Conservation (phyloP, 2,888 invertebrate genomes). For the Leptarthrus brevirostris region DNA sequence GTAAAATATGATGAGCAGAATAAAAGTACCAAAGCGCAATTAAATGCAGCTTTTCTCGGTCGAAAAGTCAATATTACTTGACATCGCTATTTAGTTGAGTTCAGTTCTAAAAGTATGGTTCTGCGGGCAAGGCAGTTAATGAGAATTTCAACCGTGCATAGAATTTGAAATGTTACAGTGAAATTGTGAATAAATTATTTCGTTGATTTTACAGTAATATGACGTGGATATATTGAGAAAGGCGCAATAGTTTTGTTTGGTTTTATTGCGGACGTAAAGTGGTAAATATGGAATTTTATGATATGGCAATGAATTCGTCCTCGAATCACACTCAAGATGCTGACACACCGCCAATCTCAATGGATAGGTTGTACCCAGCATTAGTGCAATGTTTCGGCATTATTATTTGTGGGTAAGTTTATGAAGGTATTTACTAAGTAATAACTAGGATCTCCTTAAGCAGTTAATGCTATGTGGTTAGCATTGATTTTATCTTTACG, state of each 20-base stretch:
- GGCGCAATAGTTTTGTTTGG: neutral
- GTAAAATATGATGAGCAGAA: too few relatives aligned
- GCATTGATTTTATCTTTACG: too few relatives aligned
- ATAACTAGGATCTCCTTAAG: neutral
- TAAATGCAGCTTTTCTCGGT: too few relatives aligned
- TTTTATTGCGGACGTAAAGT: constrained; percentile 10
- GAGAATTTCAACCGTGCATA: too few relatives aligned
- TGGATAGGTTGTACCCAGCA: constrained; percentile 90
- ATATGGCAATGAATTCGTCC: constrained; percentile 26
- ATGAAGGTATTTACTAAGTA: constrained; percentile 11
- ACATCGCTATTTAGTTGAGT: too few relatives aligned
- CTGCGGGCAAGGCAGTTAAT: too few relatives aligned
- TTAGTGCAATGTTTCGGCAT: constrained; percentile 92
- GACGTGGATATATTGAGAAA: neutral
- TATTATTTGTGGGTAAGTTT: constrained; percentile 86
- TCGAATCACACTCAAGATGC: constrained; percentile 47
- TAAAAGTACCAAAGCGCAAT: too few relatives aligned
- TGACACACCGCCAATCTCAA: constrained; percentile 62
- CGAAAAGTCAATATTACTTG: too few relatives aligned
- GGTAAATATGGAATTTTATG: constrained; percentile 36
- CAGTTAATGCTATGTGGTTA: too few relatives aligned
- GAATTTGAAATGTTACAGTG: neutral
- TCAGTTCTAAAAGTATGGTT: too few relatives aligned
- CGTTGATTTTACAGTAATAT: neutral
- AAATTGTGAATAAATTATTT: too few relatives aligned